These are phyloP conservation scores for Staurois parvus DNA, from an alignment of 2,797 vertebrate genomes.

Conservation along the genomic window DNA sequence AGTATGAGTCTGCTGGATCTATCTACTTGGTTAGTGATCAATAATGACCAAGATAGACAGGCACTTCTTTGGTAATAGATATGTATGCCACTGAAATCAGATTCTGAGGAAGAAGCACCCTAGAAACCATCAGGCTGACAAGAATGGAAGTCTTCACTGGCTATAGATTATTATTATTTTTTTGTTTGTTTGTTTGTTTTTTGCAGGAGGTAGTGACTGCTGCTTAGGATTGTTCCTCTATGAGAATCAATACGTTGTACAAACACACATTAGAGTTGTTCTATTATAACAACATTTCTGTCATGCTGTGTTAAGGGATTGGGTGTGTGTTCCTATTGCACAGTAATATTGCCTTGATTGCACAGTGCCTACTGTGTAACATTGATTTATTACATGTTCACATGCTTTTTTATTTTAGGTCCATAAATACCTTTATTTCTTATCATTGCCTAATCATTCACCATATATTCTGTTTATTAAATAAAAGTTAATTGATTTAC, in stretches of 20 bases:
- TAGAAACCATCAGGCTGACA: slow-evolving; percentile 8
- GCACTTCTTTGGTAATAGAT: not conserved
- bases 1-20: not conserved
- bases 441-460: no score
- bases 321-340: slow-evolving; percentile 5
- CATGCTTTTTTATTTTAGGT: not conserved
- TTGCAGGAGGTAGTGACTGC: not conserved
- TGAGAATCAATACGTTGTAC: slow-evolving; percentile 8
- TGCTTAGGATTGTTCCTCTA: not conserved
- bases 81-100: not conserved
- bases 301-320: slow-evolving; percentile 22
- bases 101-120: slow-evolving; percentile 1
- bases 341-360: not conserved
- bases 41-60: not conserved
- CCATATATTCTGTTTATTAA: no score
- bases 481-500: not conserved
- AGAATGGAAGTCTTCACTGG: not conserved
- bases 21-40: not conserved
- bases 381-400: not conserved
- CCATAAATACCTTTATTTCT: no score
- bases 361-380: not conserved
- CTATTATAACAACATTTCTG: not conserved
- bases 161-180: slow-evolving; percentile 3
- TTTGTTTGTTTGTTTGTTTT: no score
- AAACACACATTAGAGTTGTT: not conserved